Conservation (phyloP, 2,113 vertebrate species). For the Ardeotis arabs region DNA sequence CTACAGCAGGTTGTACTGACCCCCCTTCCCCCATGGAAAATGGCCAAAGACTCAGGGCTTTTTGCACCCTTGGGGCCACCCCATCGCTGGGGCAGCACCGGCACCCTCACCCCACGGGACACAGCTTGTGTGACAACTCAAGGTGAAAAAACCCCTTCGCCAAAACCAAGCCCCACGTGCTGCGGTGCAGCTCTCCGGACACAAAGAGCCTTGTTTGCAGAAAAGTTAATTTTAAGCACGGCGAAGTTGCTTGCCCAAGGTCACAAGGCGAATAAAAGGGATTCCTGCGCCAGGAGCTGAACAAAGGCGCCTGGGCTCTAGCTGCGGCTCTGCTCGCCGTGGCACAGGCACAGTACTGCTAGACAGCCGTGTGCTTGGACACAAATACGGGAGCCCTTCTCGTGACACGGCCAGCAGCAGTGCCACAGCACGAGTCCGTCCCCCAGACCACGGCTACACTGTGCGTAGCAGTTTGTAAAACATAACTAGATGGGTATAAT, state of each 20-base stretch:
- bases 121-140: accelerated
- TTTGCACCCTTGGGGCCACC: accelerated
- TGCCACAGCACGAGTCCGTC: background rate
- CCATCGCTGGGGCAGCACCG: background rate
- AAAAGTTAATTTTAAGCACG: background rate
- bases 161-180: accelerated
- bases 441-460: accelerated
- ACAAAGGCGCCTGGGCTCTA: background rate
- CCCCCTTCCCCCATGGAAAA: background rate
- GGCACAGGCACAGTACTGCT: background rate
- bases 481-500: accelerated
- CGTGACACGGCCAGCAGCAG: accelerated
- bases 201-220: background rate
- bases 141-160: background rate
- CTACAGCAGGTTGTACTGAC: background rate
- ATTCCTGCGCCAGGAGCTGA: background rate
- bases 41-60: accelerated
- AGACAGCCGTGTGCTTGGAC: background rate
- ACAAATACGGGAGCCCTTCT: background rate
- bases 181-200: accelerated
- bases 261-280: background rate
- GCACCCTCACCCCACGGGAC: background rate
- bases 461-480: accelerated
- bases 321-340: background rate
- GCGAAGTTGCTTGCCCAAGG: background rate